Conservation (phyloP, 2,113 vertebrate species). For the Limanda limanda region DNA sequence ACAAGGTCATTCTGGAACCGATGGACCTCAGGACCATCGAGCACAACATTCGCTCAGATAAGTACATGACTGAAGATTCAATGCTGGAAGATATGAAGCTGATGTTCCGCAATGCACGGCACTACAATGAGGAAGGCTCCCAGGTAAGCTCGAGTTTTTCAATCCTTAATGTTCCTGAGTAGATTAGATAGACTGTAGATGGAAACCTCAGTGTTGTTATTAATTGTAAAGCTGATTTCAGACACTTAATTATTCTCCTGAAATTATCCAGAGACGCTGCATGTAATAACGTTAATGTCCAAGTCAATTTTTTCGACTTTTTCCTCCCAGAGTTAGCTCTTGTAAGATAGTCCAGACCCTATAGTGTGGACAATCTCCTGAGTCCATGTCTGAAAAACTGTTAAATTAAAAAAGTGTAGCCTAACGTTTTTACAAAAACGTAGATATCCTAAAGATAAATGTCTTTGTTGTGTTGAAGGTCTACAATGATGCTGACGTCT, state of each 20-base stretch:
- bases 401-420: too few species aligned
- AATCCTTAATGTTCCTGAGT: background rate
- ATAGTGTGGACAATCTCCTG: too few species aligned
- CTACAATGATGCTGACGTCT: constrained; percentile 95
- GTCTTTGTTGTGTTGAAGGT: constrained; percentile 81
- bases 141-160: constrained; percentile 82
- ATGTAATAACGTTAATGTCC: too few species aligned
- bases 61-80: constrained; percentile 90
- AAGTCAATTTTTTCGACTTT: too few species aligned
- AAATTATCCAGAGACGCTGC: too few species aligned
- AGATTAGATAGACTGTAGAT: background rate
- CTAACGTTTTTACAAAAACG: too few species aligned
- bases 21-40: constrained; percentile 98
- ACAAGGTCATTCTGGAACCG: constrained; percentile 98
- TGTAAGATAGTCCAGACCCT: too few species aligned
- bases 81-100: constrained; percentile 97
- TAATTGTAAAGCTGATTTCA: background rate
- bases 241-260: too few species aligned
- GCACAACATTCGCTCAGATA: constrained; percentile 95
- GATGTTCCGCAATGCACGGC: constrained; percentile 98
- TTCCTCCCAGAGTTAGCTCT: too few species aligned
- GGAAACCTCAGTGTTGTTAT: too few species aligned
- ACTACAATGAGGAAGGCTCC: constrained; percentile 98
- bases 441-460: background rate
- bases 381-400: too few species aligned